These are phyloP conservation scores for Ciconia maguari DNA, from an alignment of 2,113 vertebrate genomes.

Conservation along the genomic window DNA sequence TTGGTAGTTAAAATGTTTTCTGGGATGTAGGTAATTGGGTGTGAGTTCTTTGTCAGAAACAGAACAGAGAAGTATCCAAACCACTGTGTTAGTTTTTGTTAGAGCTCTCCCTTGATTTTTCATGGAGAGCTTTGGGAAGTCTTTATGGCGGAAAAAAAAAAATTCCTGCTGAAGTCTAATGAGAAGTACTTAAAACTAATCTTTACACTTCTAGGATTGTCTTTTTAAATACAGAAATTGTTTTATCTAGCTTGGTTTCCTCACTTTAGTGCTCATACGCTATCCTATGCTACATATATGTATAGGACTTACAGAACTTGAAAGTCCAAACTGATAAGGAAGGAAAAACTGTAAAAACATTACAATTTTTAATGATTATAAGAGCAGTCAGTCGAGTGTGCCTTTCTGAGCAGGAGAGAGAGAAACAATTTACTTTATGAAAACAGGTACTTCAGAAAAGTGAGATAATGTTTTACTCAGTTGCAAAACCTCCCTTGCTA, in stretches of 20 bases:
- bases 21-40: background rate
- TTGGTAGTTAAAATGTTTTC: background rate
- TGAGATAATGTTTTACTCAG: background rate
- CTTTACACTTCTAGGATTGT: background rate
- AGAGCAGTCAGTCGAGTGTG: background rate
- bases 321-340: background rate
- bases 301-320: background rate
- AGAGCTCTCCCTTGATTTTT: background rate
- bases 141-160: background rate
- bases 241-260: background rate
- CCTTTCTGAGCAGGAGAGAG: background rate
- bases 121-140: background rate
- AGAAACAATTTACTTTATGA: background rate
- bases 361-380: background rate
- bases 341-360: background rate
- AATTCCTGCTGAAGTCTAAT: background rate
- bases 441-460: background rate
- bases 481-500: background rate
- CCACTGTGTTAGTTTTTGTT: background rate
- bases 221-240: background rate
- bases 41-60: background rate
- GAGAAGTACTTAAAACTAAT: background rate
- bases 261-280: background rate
- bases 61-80: background rate
- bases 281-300: accelerated